phyloP scores from a whole-genome alignment of 1,140 invertebrate genomes.

The Cyclina sinensis region DNA sequence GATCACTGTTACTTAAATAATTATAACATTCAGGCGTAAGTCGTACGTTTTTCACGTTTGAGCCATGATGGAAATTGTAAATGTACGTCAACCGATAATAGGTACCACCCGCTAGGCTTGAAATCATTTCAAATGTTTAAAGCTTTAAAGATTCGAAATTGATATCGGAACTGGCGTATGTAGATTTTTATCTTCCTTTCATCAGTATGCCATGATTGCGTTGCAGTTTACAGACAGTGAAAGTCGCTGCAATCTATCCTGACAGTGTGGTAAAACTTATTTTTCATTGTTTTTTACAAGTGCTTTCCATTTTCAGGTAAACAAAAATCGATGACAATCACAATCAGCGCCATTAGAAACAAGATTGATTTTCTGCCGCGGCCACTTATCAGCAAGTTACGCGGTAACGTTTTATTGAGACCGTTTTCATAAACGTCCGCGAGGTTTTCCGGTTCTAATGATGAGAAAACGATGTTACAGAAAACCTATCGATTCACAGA shows the following conservation, averaged over 20 bases:
- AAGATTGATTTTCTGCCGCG: constrained; percentile 11
- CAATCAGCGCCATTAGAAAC: constrained; percentile 27
- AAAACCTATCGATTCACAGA: neutral
- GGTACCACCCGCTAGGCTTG: too few species aligned
- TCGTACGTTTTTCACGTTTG: too few species aligned
- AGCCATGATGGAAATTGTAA: too few species aligned
- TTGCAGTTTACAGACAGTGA: neutral
- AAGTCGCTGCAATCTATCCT: neutral
- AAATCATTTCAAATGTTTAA: too few species aligned
- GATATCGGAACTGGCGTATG: too few species aligned
- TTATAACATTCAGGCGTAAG: too few species aligned
- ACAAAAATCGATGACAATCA: constrained; percentile 6
- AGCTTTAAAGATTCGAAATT: too few species aligned
- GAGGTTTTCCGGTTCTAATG: constrained; percentile 16
- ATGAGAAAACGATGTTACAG: neutral
- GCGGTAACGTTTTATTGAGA: constrained; percentile 9
- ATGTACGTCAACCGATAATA: too few species aligned
- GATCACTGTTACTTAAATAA: too few species aligned
- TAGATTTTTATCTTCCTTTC: too few species aligned
- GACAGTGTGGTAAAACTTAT: neutral
- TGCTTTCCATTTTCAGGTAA: constrained; percentile 50
- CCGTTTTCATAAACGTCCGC: neutral
- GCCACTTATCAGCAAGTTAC: constrained; percentile 19
- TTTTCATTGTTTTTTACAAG: constrained; percentile 36
- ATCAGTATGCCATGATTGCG: too few species aligned